These are phyloP conservation scores for Epizoanthus stellaris DNA, from an alignment of 92 coral and sea anemone genomes.

Conservation along the genomic window DNA sequence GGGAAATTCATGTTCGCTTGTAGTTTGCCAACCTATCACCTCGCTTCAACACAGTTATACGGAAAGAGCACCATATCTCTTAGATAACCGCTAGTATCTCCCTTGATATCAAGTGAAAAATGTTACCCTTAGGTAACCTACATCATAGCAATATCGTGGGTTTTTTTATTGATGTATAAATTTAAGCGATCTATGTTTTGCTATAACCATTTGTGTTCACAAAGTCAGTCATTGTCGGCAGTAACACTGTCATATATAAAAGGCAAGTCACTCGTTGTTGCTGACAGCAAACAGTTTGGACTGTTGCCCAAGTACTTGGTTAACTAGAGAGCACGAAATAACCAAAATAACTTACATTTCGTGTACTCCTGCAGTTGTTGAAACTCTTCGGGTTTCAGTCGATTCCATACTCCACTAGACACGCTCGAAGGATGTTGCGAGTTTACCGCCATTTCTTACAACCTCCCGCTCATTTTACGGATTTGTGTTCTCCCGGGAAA, in stretches of 20 bases:
- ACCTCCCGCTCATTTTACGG: constrained; percentile 31
- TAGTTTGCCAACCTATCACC: constrained; percentile 12
- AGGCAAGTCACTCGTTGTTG: neutral
- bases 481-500: constrained; percentile 36
- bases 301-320: constrained; percentile 52
- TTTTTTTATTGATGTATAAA: constrained; percentile 27
- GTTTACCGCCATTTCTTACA: constrained; percentile 72
- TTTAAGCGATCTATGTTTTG: constrained; percentile 27
- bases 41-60: constrained; percentile 27
- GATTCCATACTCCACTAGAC: constrained; percentile 97
- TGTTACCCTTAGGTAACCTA: constrained; percentile 33
- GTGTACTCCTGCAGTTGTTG: constrained; percentile 99
- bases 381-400: constrained; percentile 96
- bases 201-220: constrained; percentile 1
- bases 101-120: constrained; percentile 31
- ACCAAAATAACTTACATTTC: constrained; percentile 88
- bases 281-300: constrained; percentile 17
- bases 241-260: neutral
- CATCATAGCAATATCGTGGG: constrained; percentile 33
- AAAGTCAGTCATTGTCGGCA: neutral
- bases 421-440: constrained; percentile 68
- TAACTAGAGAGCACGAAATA: constrained; percentile 52
- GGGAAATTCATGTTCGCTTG: neutral
- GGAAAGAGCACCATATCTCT: constrained; percentile 29
- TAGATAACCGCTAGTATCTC: constrained; percentile 22